A percentile compares a stretch with the other conserved stretches of the same genome.
phyloP scores from a whole-genome alignment of 2,113 vertebrate genomes.

The Hippoglossus stenolepis region DNA sequence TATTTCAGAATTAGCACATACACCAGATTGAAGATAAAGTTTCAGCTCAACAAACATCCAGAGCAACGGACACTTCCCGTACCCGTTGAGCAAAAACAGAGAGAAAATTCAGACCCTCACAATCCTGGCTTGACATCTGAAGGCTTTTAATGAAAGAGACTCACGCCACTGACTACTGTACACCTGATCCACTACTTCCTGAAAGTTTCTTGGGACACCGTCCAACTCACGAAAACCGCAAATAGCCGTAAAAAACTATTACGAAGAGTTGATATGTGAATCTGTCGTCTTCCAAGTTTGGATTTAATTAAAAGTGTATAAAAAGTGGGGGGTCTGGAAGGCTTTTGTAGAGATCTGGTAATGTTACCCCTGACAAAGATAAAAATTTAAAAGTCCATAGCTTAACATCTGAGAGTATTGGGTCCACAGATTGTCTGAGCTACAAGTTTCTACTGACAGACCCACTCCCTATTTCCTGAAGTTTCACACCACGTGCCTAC shows the following conservation, averaged over 20 bases:
- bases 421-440: slow-evolving; percentile 13
- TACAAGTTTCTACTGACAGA: slow-evolving; percentile 15
- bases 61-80: slow-evolving; percentile 69
- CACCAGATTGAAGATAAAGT: slow-evolving; percentile 72
- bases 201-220: slow-evolving; percentile 31
- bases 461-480: slow-evolving; percentile 10
- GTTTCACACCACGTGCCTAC: slow-evolving; percentile 27
- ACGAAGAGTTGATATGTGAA: slow-evolving; percentile 38
- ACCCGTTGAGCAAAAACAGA: slow-evolving; percentile 63
- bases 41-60: slow-evolving; percentile 67
- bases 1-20: slow-evolving; percentile 65
- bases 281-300: slow-evolving; percentile 14
- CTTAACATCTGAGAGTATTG: slow-evolving; percentile 26
- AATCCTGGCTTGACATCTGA: slow-evolving; percentile 59
- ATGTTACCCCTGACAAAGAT: slow-evolving; percentile 7
- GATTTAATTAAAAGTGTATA: slow-evolving; percentile 23
- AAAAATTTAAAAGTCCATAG: slow-evolving; percentile 16
- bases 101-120: slow-evolving; percentile 61
- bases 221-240: slow-evolving; percentile 50
- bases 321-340: neutral
- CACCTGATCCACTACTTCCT: slow-evolving; percentile 69
- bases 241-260: slow-evolving; percentile 41
- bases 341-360: slow-evolving; percentile 17
- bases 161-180: slow-evolving; percentile 55
- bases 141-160: slow-evolving; percentile 63